phyloP scores from a whole-genome alignment of 53 echinoderm and acorn worm genomes.

The Pentamera pediparva region DNA sequence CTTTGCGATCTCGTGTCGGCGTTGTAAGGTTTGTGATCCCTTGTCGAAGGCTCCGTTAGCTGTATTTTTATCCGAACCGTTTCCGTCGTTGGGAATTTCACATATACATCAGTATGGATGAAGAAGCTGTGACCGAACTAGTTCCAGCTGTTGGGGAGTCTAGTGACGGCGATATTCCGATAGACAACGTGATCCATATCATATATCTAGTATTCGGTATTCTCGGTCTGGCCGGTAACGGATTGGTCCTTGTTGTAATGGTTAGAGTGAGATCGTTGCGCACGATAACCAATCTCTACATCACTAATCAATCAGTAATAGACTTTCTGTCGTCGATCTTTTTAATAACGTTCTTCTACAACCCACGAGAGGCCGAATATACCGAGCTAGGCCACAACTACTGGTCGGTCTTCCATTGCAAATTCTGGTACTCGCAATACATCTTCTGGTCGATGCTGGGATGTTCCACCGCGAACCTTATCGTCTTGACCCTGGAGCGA shows the following conservation, averaged over 20 bases:
- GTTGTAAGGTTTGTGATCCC: too few species aligned
- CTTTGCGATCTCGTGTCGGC: too few species aligned
- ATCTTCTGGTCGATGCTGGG: slow-evolving; percentile 6
- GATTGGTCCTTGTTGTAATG: slow-evolving; percentile 1
- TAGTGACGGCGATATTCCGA: too few species aligned
- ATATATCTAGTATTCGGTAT: slow-evolving; percentile 4
- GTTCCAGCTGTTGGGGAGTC: too few species aligned
- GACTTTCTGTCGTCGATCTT: neutral
- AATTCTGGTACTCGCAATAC: slow-evolving; percentile 17
- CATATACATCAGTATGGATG: too few species aligned
- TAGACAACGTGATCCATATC: too few species aligned
- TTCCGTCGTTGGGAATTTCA: too few species aligned
- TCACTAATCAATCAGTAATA: slow-evolving; percentile 5
- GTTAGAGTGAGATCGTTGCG: neutral
- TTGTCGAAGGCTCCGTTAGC: too few species aligned
- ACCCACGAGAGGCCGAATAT: neutral
- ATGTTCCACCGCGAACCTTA: slow-evolving; percentile 30
- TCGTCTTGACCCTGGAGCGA: slow-evolving; percentile 36
- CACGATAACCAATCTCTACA: slow-evolving; percentile 8
- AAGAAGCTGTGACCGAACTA: too few species aligned
- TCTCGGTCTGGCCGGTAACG: slow-evolving; percentile 1
- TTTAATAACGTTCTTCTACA: neutral
- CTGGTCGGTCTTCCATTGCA: neutral
- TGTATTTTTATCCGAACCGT: too few species aligned
- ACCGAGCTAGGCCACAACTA: neutral